Base-by-base conservation (phyloP, 92 coral and sea anemone species). In the Siderastrea siderea region DNA sequence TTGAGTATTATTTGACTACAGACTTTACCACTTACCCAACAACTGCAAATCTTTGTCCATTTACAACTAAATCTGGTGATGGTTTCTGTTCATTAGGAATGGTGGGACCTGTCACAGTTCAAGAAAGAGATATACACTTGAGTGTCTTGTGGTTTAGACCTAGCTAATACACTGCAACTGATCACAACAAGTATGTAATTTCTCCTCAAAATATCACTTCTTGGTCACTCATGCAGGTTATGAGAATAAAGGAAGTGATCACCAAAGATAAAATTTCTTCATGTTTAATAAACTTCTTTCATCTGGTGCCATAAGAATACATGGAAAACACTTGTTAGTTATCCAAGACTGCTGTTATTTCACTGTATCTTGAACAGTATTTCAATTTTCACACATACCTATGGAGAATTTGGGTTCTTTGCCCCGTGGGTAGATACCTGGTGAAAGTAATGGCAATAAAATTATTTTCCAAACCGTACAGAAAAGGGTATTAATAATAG, bases 1-100 rank as follows among this genome's bases (percentile, higher is more conserved):
- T 26, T 26, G 38, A 26, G 38, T 26, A 26, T 26, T 26, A 26
- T 26, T 26, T 26, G 38, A 26, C 38, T 17, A 17, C 0, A 1
- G 3, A 13, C 68, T 1, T 16, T 2, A 47, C 16, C 14, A 81
- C 90, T 84, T 83, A 96, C 99, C 99, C 99, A 3, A 95, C 99
- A 6, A 96, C 99, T 12, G 96, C 85, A 65, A 95, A 96, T 84
- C 77, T 91, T 47, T 95, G 91, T 47, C 99, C 99, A 77, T 93
- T 96, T 67, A 96, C 93, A 59, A 96, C 83, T 55, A 96, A 87
- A 54, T 84, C 86, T 7, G 94, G 79, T 1, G 90, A 75, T 38
- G 98, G 94, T 68, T 90, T 92, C 52, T 58, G 91, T 47, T 87
- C 88, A 26, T 54, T 78, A 19, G 88, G 61, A 16, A 63, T 75